Conservation (phyloP, 2,797 vertebrate genomes). For the Poeciliopsis infans region DNA sequence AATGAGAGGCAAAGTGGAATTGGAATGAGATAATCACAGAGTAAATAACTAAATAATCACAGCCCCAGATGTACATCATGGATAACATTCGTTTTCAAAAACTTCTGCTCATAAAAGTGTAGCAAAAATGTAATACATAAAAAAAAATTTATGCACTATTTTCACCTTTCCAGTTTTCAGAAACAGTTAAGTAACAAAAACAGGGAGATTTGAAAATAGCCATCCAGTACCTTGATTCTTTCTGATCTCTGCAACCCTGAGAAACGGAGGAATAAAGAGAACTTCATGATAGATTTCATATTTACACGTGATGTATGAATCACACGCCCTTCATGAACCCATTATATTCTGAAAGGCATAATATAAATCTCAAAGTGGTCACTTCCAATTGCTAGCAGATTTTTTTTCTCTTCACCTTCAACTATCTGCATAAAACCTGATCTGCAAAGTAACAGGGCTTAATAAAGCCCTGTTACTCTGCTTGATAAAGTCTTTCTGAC, state of each 20-base stretch:
- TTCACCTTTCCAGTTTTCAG: not conserved
- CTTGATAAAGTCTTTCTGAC: not conserved
- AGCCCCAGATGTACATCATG: not conserved
- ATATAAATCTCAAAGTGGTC: not conserved
- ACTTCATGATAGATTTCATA: slow-evolving; percentile 1
- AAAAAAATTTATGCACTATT: not conserved
- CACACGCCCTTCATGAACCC: not conserved
- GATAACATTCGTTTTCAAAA: not conserved
- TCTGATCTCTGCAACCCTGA: not conserved
- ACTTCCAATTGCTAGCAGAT: slow-evolving; percentile 7
- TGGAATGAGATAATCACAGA: not conserved
- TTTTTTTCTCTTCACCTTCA: slow-evolving; percentile 2
- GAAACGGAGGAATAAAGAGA: not conserved
- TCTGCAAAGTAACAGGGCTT: not conserved
- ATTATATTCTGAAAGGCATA: not conserved
- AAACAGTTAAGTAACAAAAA: not conserved
- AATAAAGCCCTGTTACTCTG: not conserved
- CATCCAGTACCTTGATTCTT: not conserved
- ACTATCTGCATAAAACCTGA: slow-evolving; percentile 4
- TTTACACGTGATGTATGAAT: not conserved
- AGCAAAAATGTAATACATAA: not conserved
- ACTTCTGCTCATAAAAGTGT: not conserved
- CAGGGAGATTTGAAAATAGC: not conserved
- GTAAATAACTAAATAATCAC: not conserved
- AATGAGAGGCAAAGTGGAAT: not conserved